These are phyloP conservation scores for Pollenia amentaria DNA, from an alignment of 2,888 invertebrate species.

Conservation along the genomic window DNA sequence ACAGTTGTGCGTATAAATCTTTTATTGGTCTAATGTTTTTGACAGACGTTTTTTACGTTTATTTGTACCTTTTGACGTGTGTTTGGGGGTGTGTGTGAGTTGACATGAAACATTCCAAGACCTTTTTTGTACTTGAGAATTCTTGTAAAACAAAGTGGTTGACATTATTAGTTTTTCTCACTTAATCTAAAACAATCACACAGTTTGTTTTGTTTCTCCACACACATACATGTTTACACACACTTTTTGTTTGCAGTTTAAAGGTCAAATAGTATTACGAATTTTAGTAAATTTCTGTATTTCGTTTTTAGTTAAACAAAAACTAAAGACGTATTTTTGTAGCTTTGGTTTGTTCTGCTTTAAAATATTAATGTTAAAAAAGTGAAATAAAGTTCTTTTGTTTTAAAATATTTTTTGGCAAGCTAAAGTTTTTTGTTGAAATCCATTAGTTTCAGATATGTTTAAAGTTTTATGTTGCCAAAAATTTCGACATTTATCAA, in stretches of 20 bases:
- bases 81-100: no score
- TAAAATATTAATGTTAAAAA: no score
- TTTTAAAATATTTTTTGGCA: conserved; percentile 6
- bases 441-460: conserved; percentile 63
- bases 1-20: conserved; percentile 66
- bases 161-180: conserved; percentile 57
- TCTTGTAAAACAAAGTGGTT: conserved; percentile 63
- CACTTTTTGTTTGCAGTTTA: conserved; percentile 1
- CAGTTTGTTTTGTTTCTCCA: background rate
- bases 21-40: conserved; percentile 65
- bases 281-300: conserved; percentile 34
- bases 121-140: conserved; percentile 9
- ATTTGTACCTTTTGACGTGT: background rate
- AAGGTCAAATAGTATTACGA: conserved; percentile 18
- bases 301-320: background rate
- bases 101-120: background rate
- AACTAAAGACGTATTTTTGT: no score
- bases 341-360: no score
- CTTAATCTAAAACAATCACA: background rate
- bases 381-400: no score
- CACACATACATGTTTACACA: no score
- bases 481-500: conserved; percentile 64
- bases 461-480: conserved; percentile 53
- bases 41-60: conserved; percentile 54
- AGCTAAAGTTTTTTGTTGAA: conserved; percentile 50